Percentiles rank a stretch among this genome's conserved stretches.
Conservation (phyloP, 2,888 invertebrate genomes). For the Pachliopta kotzebuea region DNA sequence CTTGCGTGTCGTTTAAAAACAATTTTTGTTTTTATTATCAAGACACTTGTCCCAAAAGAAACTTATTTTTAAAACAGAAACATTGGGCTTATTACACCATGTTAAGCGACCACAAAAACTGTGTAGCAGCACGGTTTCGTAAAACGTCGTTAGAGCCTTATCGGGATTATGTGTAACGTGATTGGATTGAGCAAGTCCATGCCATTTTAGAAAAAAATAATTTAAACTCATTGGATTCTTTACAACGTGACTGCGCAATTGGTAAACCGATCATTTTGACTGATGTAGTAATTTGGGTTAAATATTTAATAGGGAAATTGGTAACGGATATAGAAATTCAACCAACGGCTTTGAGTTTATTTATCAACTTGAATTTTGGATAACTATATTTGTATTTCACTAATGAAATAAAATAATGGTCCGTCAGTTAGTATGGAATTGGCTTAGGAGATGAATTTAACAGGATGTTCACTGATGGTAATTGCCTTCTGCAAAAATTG, state of each 20-base stretch:
- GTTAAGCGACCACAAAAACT: slow-evolving; percentile 25
- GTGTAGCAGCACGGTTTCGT: slow-evolving; percentile 28
- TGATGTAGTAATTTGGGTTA: slow-evolving; percentile 10
- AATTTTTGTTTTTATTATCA: slow-evolving; percentile 1
- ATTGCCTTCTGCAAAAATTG: no score
- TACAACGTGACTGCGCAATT: slow-evolving; percentile 10
- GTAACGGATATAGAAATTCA: neutral
- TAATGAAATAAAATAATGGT: no score
- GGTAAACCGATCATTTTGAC: slow-evolving; percentile 11
- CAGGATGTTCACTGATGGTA: no score
- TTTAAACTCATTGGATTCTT: slow-evolving; percentile 9
- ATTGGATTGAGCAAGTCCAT: slow-evolving; percentile 28
- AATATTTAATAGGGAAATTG: neutral
- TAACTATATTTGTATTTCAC: no score
- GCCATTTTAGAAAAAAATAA: slow-evolving; percentile 31
- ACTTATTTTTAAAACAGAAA: neutral
- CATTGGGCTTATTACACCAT: slow-evolving; percentile 12
- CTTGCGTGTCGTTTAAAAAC: neutral
- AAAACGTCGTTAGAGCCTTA: slow-evolving; percentile 33
- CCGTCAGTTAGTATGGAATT: no score
- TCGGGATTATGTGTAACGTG: slow-evolving; percentile 29
- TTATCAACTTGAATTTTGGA: no score
- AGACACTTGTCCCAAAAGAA: neutral
- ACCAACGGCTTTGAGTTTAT: no score
- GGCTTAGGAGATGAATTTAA: no score